Conservation (phyloP, 2,113 vertebrate species). For the Mirounga angustirostris region DNA sequence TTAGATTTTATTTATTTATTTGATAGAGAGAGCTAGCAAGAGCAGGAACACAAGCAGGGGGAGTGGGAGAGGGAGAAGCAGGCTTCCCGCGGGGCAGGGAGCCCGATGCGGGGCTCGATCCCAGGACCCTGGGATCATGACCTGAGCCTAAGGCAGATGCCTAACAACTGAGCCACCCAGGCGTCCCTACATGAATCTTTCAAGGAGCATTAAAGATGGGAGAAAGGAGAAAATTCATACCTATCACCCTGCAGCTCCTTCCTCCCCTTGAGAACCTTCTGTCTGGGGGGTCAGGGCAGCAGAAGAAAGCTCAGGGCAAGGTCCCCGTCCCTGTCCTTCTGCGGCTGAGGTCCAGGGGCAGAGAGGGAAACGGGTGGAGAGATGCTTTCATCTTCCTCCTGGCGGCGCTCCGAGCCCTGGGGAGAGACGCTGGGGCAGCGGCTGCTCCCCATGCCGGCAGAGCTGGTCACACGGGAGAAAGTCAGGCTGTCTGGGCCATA, state of each 20-base stretch:
- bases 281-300: background rate
- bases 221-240: background rate
- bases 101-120: too few species aligned
- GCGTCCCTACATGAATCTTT: background rate
- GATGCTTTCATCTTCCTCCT: background rate
- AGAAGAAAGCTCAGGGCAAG: background rate
- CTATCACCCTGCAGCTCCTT: background rate
- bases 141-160: too few species aligned
- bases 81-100: too few species aligned
- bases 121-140: too few species aligned
- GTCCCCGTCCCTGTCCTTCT: background rate
- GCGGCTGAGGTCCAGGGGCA: background rate
- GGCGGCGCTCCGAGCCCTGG: background rate
- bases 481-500: background rate
- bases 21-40: too few species aligned
- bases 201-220: background rate
- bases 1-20: too few species aligned
- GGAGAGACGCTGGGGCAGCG: background rate
- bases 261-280: fast-evolving
- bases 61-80: too few species aligned
- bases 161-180: too few species aligned
- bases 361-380: background rate
- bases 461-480: background rate
- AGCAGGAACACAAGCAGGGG: too few species aligned
- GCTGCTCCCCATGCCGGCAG: fast-evolving